phyloP scores from a whole-genome alignment of 2,113 vertebrate species.

The Ctenodactylus gundi region DNA sequence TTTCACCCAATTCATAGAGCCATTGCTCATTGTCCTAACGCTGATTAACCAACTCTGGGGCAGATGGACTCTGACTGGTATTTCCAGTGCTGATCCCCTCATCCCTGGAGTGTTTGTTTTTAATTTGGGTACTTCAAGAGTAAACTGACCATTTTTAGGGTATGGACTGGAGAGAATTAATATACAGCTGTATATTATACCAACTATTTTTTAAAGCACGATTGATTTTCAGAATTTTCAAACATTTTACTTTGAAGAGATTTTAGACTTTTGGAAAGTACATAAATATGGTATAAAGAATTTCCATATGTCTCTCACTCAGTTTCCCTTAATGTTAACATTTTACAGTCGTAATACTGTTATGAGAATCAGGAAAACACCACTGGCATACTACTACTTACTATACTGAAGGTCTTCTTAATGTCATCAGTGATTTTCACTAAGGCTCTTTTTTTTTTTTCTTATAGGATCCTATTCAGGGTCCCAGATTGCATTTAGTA shows the following conservation, averaged over 20 bases:
- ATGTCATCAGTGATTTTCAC: background rate
- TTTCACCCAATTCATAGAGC: background rate
- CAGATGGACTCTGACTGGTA: background rate
- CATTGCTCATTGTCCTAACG: background rate
- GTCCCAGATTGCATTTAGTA: background rate
- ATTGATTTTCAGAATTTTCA: background rate
- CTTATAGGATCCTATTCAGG: background rate
- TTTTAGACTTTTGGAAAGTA: conserved; percentile 40
- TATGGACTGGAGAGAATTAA: conserved; percentile 13
- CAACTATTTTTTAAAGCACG: background rate
- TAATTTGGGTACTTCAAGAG: background rate
- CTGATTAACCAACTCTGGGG: background rate
- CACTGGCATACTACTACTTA: background rate
- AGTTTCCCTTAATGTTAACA: conserved; percentile 2
- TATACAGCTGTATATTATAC: background rate
- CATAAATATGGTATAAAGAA: background rate
- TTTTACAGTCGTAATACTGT: background rate
- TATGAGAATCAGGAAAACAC: conserved; percentile 29
- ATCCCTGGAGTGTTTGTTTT: background rate
- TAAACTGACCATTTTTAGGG: background rate
- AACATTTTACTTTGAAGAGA: conserved; percentile 11
- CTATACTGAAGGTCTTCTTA: conserved; percentile 34
- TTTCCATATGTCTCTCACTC: background rate
- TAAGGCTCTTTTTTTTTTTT: background rate
- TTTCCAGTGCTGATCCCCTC: background rate